These are phyloP conservation scores for Eurois occulta DNA, from an alignment of 2,888 invertebrate species.

Conservation along the genomic window DNA sequence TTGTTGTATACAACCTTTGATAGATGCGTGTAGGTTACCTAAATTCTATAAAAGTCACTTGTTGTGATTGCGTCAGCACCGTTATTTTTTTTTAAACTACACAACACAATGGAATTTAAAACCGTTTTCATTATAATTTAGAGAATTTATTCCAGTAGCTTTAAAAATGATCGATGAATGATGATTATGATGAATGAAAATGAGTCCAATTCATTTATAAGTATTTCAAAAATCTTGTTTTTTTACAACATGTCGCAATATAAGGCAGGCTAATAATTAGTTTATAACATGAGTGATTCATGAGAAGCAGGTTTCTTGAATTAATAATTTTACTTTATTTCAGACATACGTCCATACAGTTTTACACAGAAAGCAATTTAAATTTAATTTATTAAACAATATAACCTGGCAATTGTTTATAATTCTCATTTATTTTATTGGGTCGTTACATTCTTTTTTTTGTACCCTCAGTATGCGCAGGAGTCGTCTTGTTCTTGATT, in stretches of 20 bases:
- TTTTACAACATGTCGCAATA: background rate
- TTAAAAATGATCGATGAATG: background rate
- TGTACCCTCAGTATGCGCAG: background rate
- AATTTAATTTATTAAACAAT: too few species aligned
- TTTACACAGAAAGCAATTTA: too few species aligned
- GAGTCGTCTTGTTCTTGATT: conserved; percentile 5
- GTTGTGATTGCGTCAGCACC: too few species aligned
- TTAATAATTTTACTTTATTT: too few species aligned
- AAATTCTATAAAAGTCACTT: too few species aligned
- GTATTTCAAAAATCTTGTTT: background rate
- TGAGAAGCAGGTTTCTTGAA: background rate
- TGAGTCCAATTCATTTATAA: background rate
- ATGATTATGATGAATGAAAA: background rate
- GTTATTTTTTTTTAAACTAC: background rate
- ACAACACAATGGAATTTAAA: background rate
- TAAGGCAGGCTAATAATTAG: background rate
- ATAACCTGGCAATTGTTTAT: background rate
- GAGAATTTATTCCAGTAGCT: background rate
- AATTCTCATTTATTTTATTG: background rate
- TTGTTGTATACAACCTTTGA: background rate
- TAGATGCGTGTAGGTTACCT: background rate
- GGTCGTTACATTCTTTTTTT: background rate
- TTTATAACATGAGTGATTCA: background rate
- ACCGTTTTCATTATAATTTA: background rate
- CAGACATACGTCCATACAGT: too few species aligned